Conservation (phyloP, 2,797 vertebrate species). For the Falco concolor region DNA sequence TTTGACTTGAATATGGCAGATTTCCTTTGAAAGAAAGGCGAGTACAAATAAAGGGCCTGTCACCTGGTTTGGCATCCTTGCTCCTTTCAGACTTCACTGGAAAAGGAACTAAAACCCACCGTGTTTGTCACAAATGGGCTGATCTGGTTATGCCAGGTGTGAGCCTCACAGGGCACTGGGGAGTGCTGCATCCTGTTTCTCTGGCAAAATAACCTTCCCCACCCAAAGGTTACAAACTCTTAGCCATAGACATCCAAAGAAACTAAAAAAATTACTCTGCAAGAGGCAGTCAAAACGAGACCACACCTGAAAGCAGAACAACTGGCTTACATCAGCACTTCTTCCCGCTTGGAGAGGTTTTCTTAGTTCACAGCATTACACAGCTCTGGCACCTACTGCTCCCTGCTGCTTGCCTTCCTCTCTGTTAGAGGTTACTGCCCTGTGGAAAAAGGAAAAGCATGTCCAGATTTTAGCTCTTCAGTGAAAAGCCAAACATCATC, state of each 20-base stretch:
- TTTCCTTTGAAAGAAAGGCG: neutral
- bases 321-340: neutral
- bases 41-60: neutral
- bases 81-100: neutral
- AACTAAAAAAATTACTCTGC: neutral
- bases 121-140: neutral
- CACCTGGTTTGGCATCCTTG: neutral
- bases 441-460: neutral
- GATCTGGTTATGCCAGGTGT: accelerated
- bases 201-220: neutral
- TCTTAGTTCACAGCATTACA: neutral
- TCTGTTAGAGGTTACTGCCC: neutral
- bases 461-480: neutral
- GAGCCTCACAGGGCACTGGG: neutral
- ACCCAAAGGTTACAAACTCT: neutral
- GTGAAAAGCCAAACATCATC: accelerated
- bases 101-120: neutral
- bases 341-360: neutral
- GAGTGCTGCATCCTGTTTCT: neutral
- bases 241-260: neutral
- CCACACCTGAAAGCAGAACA: neutral
- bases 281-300: neutral
- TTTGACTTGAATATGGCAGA: neutral
- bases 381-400: neutral
- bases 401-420: neutral